phyloP scores from a whole-genome alignment of 2,113 vertebrate species.

The Nematolebias whitei region DNA sequence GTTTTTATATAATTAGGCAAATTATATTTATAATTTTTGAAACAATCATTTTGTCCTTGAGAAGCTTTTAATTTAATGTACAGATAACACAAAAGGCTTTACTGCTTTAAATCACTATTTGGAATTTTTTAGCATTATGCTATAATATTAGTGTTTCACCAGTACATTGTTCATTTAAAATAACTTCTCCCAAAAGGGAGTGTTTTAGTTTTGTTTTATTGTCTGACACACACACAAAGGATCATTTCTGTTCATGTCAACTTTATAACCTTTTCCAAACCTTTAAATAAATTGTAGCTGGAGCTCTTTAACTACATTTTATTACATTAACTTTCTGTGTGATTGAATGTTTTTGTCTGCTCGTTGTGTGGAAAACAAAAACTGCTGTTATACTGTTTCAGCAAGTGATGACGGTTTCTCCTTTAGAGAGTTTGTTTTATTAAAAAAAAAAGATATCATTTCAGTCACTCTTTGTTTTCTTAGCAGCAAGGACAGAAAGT shows the following conservation, averaged over 20 bases:
- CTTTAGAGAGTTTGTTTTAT: not conserved
- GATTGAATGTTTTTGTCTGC: not conserved
- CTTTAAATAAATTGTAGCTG: not conserved
- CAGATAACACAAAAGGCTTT: not conserved
- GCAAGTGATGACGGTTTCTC: too few relatives aligned
- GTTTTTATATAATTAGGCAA: too few relatives aligned
- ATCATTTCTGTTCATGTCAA: not conserved
- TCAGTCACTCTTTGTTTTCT: not conserved
- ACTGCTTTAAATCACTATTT: not conserved
- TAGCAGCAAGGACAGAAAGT: conserved; percentile 3
- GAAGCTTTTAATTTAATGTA: not conserved
- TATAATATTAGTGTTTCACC: too few relatives aligned
- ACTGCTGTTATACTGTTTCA: too few relatives aligned
- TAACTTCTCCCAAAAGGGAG: too few relatives aligned
- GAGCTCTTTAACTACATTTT: too few relatives aligned
- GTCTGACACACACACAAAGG: not conserved
- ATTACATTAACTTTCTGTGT: too few relatives aligned
- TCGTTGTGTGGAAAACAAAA: not conserved
- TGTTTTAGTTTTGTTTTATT: not conserved
- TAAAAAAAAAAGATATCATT: not conserved
- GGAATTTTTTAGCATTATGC: not conserved
- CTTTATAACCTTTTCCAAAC: not conserved
- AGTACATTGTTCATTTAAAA: too few relatives aligned
- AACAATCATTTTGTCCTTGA: too few relatives aligned
- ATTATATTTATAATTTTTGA: too few relatives aligned